These are phyloP conservation scores for Drosophila meridionalis DNA, from an alignment of 2,888 invertebrate genomes.

Conservation along the genomic window DNA sequence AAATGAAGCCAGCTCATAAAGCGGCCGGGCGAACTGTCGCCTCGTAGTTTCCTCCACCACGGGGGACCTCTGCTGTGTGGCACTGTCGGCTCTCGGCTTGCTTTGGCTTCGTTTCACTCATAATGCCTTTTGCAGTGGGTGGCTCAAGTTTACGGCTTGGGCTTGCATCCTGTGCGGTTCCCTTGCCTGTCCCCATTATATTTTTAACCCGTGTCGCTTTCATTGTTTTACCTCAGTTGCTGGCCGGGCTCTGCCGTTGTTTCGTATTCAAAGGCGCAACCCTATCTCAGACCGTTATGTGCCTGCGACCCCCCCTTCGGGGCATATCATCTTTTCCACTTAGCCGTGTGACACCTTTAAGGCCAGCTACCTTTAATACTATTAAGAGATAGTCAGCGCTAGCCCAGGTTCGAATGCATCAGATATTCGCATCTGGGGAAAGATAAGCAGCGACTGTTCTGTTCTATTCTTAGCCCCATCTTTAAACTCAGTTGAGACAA, in stretches of 20 bases:
- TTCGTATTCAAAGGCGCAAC: constrained; percentile 49
- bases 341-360: constrained; percentile 29
- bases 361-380: constrained; percentile 6
- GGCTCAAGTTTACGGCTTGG: constrained; percentile 60
- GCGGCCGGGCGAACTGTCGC: constrained; percentile 24
- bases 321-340: constrained; percentile 39
- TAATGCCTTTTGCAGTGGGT: constrained; percentile 60
- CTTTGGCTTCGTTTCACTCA: constrained; percentile 46
- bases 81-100: constrained; percentile 15
- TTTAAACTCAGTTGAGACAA: constrained; percentile 10
- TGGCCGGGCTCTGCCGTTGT: constrained; percentile 25
- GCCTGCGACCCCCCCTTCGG: constrained; percentile 33
- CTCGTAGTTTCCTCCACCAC: constrained; percentile 35
- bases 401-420: constrained; percentile 5
- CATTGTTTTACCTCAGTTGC: constrained; percentile 52
- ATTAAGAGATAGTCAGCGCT: not conserved
- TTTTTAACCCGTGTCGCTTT: constrained; percentile 52
- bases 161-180: constrained; percentile 18
- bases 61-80: constrained; percentile 20
- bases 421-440: constrained; percentile 1
- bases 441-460: not conserved
- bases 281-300: constrained; percentile 50
- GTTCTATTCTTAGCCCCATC: not conserved
- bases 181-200: constrained; percentile 48
- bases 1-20: constrained; percentile 40